Base-by-base conservation (phyloP, 2,113 vertebrate species). In the Malurus elegans region DNA sequence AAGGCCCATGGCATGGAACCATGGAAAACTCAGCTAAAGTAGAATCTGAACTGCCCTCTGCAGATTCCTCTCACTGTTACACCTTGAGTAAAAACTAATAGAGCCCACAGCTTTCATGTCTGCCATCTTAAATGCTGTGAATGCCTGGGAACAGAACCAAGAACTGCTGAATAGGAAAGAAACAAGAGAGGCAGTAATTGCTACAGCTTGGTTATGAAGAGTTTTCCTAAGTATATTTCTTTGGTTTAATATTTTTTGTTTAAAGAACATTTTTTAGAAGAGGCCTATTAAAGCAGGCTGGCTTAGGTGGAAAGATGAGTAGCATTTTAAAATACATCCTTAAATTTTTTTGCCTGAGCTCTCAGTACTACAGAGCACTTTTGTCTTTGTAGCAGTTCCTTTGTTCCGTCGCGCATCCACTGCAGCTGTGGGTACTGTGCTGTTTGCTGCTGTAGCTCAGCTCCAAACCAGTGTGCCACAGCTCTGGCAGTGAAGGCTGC, bases 1-100 rank as follows among this genome's bases (percentile, higher is more conserved):
- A 62, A 76, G 28, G 36, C 25, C 36, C 18, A 28, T 40, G n/a
- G 31, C 44, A 79, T 65, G 61, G 51, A 51, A 56, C 2, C 2
- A 2, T 29, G 57, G 40, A 60, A 60, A 42, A 45, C 2, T 20
- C 13, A 5, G 20, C 45, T 47, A 25, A 1, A 2, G 4, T 4
- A 4, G 1, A 11, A 50, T 5, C 5, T 17, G 48, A 65, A 40
- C 4, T 34, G 19, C 47, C 20, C 48, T 36, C 42, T 38, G 50
- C 47, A 67, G 34, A 32, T 1, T 34, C 28, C 25, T 6, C 10
- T 25, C 5, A 2, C 61, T 64, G 21, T 40, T 60, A 29, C 69
- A 26, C 12, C 70, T 28, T 0, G 0, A 31, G 8, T 12, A 14
- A 18, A 67, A 64, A 0, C 0, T 9, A 34, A 31, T 1, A 26